Evolutionary conservation across 2,797 vertebrate species (phyloP), one percentile per base, ranked within the genome.

Genomic region (Tadarida brasiliensis): DNA sequence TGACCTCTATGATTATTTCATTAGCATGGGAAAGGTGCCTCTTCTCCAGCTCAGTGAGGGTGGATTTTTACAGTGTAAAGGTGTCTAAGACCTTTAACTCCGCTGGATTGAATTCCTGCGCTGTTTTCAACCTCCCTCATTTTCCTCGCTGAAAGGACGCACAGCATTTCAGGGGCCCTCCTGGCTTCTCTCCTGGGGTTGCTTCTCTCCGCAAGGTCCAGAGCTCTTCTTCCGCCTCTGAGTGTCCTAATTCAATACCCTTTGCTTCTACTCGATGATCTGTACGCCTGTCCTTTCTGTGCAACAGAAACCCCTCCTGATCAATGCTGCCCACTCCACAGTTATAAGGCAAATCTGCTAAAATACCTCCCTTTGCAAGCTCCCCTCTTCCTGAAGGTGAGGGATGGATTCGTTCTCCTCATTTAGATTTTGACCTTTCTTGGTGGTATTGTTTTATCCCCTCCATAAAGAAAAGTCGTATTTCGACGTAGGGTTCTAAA

Each of bases 341-440:
- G 20, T 92, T 94, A 63, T 4, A 88, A 95, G 92, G 80, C 47
- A 51, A 16, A 70, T 73, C 93, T 68, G 70, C 47, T 49, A 68
- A 68, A 56, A 80, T 47, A 73, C 81, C 35, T 30, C 28, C 90
- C 14, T 73, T 86, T 86, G 33, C 82, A n/a, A 35, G 49, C 74
- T 92, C 49, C 20, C 28, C 30, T 94, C 94, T 94, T 59, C 56
- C 17, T 89, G 90, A 76, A 26, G 30, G 24, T 59, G 84, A 73
- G 17, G 65, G 44, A 68, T 90, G 84, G 70, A 89, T 89, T 83
- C 30, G 49, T 92, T 93, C 49, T 96, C 19, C 73, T 87, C 85
- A 30, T 87, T 94, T 83, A 92, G 90, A 94, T 94, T 91, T 67
- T 96, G 97, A 95, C 82, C 83, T 94, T 92, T 95, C 65, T 92